A percentile compares a stretch with the other conserved stretches of the same genome.
These are phyloP conservation scores for Tetranychus cinnabarinus DNA, from an alignment of 1,140 invertebrate species.

Conservation along the genomic window DNA sequence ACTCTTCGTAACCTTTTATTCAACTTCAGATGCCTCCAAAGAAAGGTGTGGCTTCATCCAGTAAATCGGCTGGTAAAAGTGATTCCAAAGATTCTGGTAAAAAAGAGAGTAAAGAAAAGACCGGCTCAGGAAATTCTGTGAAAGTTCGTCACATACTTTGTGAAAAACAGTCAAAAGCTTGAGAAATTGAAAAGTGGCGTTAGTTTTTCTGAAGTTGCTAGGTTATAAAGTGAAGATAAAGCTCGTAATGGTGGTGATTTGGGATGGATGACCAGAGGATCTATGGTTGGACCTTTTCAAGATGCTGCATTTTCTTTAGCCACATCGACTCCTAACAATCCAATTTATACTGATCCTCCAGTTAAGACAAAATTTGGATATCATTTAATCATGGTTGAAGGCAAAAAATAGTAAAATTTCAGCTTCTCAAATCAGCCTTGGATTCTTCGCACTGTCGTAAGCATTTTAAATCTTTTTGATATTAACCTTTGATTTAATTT, in stretches of 20 bases:
- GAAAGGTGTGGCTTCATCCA: too few species aligned
- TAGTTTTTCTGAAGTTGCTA: constrained; percentile 91
- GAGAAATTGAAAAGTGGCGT: constrained; percentile 90
- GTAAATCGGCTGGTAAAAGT: too few species aligned
- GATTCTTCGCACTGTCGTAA: too few species aligned
- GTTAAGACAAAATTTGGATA: constrained; percentile 99
- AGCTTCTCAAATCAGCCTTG: too few species aligned
- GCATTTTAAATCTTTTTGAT: too few species aligned
- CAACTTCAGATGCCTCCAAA: too few species aligned
- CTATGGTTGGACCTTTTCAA: constrained; percentile 98
- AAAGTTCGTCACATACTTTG: constrained; percentile 66
- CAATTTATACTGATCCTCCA: constrained; percentile 89
- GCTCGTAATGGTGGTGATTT: constrained; percentile 87
- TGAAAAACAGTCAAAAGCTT: constrained; percentile 68
- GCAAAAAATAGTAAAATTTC: constrained; percentile 50
- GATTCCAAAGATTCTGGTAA: too few species aligned
- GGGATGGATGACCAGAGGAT: constrained; percentile 93
- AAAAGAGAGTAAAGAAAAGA: background rate
- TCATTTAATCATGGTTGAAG: constrained; percentile 99
- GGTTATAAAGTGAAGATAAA: constrained; percentile 93
- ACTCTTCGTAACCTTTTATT: too few species aligned
- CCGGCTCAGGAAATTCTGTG: background rate
- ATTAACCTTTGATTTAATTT: too few species aligned
- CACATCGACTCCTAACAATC: constrained; percentile 58
- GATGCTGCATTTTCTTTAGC: constrained; percentile 75